Base-by-base conservation (phyloP, 2,888 invertebrate species). In the Asteroscopus sphinx region DNA sequence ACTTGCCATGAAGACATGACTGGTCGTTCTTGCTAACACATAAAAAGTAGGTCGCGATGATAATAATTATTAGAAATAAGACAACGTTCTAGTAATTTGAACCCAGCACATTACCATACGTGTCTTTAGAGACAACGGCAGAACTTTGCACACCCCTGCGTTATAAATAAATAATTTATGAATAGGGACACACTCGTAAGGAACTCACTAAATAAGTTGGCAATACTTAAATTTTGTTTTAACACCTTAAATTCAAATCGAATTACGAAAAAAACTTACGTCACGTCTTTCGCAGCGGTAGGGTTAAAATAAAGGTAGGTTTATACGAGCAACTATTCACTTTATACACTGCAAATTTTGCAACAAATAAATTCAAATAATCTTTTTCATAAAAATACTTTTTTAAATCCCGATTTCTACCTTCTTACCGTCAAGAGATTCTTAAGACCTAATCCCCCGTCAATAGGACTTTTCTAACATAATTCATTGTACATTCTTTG, bases 401-500 rank as follows among this genome's bases (percentile, higher is more conserved):
- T 63, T 68, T 30, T 32, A 17, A 48, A 30, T 67, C 13, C 25
- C 33, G 3, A 17, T 16, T 35, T 15, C 11, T 39, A 32, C 35
- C 46, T 28, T 48, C 45, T 57, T 46, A 35, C 42, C 48, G 60
- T 58, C 72, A 52, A 58, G 36, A 67, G 36, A 42, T 52, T 58
- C 51, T 53, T 63, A 52, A 66, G 41, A 68, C 56, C 68, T 60
- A 73, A 73, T 75, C 66, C 49, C 46, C 30, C 13, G 60, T 63
- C 74, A 70, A 71, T 77, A 62, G 25, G 55, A 56, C 17, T 55
- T 53, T 47, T 36, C 61, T 56, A 57, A 57, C 58, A 68, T 68
- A 68, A 67, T 73, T 68, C 51, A 67, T 70, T 74, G 77, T 49
- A 32, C 47, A 66, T 69, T 69, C 66, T 73, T 64, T 54, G 40